These are phyloP conservation scores for Reticulitermes speratus DNA, from an alignment of 1,140 invertebrate species.

Conservation along the genomic window DNA sequence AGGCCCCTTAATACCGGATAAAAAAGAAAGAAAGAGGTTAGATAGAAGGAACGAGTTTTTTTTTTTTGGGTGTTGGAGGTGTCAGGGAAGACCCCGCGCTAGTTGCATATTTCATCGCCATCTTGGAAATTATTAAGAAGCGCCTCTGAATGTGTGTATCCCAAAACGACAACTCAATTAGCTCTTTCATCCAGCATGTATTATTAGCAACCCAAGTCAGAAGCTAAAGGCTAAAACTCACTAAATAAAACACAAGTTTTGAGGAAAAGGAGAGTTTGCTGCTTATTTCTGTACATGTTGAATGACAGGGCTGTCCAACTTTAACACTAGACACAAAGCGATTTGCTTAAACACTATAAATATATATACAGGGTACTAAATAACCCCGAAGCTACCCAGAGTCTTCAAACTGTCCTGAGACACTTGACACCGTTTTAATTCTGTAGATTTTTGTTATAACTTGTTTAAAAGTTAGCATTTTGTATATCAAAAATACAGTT, in stretches of 20 bases:
- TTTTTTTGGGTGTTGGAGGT: slow-evolving; percentile 23
- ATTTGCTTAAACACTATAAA: background rate
- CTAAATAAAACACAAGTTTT: slow-evolving; percentile 24
- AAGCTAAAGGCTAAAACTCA: background rate
- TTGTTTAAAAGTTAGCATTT: too few species aligned
- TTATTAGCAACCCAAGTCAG: slow-evolving; percentile 28
- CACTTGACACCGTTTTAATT: too few species aligned
- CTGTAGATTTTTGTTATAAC: too few species aligned
- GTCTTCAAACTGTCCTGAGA: too few species aligned
- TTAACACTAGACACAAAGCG: background rate
- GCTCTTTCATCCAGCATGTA: slow-evolving; percentile 32
- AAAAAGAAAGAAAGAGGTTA: background rate
- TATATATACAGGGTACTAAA: too few species aligned
- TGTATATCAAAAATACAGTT: too few species aligned
- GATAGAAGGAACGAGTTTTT: slow-evolving; percentile 5
- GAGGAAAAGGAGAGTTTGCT: background rate
- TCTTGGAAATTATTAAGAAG: slow-evolving; percentile 31
- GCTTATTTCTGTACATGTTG: slow-evolving; percentile 16
- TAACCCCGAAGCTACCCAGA: too few species aligned
- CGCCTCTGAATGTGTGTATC: slow-evolving; percentile 30
- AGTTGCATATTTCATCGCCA: slow-evolving; percentile 34
- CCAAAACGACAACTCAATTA: slow-evolving; percentile 34
- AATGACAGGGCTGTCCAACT: background rate
- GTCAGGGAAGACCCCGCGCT: slow-evolving; percentile 24
- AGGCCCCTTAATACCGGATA: slow-evolving; percentile 29